These are phyloP conservation scores for Scortum barcoo DNA, from an alignment of 2,113 vertebrate species.

Conservation along the genomic window DNA sequence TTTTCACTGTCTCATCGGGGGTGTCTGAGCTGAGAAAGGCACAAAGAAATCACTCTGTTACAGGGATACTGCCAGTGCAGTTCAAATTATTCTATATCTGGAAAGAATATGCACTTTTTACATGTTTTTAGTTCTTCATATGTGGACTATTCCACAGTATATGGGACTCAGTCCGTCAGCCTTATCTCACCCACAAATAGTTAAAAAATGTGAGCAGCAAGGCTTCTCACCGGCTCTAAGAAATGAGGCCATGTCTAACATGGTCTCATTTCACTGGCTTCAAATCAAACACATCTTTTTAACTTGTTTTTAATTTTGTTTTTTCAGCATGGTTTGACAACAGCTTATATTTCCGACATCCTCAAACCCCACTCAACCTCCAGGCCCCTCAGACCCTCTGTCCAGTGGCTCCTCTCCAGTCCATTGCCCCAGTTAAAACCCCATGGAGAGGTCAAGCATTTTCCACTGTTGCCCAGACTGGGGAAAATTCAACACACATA, in stretches of 20 bases:
- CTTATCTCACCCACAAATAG: not conserved
- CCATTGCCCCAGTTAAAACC: not conserved
- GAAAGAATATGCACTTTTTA: not conserved
- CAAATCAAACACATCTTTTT: not conserved
- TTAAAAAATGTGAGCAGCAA: not conserved
- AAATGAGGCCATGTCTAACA: not conserved
- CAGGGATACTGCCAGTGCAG: not conserved
- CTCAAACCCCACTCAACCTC: not conserved
- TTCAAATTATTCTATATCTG: not conserved
- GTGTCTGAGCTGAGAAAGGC: not conserved
- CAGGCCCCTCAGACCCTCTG: not conserved
- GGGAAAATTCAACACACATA: not conserved
- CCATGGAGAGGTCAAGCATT: not conserved
- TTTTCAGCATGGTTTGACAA: not conserved
- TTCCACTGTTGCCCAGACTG: not conserved
- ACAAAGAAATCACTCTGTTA: not conserved
- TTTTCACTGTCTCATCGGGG: not conserved
- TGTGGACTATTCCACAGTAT: not conserved
- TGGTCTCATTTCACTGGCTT: not conserved
- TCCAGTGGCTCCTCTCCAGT: not conserved
- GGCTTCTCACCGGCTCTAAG: not conserved
- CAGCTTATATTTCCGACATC: not conserved
- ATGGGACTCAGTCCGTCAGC: not conserved
- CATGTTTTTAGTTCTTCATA: not conserved
- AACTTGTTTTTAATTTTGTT: not conserved